Base-by-base conservation (phyloP, 2,888 invertebrate species). In the Arrhopalites spinosus region DNA sequence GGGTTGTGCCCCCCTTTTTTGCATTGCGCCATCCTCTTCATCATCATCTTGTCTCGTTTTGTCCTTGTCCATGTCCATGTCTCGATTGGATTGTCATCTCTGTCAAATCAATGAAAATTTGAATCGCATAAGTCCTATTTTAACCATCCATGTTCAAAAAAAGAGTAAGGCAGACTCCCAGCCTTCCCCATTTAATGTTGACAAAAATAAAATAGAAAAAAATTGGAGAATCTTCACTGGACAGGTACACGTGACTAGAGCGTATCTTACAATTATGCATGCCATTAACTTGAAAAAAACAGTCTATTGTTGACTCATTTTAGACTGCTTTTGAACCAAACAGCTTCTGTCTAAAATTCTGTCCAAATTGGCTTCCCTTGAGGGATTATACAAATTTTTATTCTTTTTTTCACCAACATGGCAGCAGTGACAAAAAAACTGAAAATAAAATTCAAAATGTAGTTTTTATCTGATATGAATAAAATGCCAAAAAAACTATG, bases 231-330 rank as follows among this genome's bases (percentile, higher is more conserved):
- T 64, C 64, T 64, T 64, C 30, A 43, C 13, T 17, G 36, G 64
- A 64, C 64, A 64, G 64, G 64, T 64, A 43, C 64, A 64, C 64
- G 64, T 64, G 64, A 64, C 64, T 36, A 64, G 64, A 30, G 36
- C 64, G 64, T 64, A 64, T 64, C 64, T 64, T 36, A 30, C 64
- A 64, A 64, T 64, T 64, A 64, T 64, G 64, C 64, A 64, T 64
- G 64, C 64, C 64, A 64, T 64, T 64, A 64, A 64, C 64, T 64
- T 64, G n/a, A 64, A 1, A 64, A 64, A 29, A 27, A 25, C 64
- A n/a, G n/a, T n/a, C 64, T n/a, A 30, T 64, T 43, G 43, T 43
- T 64, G 64, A 43, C 64, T 64, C 36, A 30, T 64, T 64, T 64
- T n/a, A 64, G 30, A 30, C n/a, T 64, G 36, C 20, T n/a, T n/a